Conservation (phyloP, 2,113 vertebrate genomes). For the Glareola pratincola region DNA sequence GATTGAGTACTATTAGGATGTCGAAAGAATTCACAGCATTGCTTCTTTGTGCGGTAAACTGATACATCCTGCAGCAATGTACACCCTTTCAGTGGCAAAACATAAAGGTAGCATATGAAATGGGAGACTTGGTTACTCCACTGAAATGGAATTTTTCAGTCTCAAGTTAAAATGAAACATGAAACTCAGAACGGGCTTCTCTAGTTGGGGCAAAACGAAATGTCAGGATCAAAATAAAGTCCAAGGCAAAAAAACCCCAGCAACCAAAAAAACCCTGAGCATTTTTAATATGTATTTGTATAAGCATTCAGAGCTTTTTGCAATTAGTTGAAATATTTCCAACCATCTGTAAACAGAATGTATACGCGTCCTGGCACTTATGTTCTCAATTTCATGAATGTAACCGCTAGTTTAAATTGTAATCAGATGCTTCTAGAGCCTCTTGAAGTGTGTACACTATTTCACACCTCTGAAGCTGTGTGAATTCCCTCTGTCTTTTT, state of each 20-base stretch:
- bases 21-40: not conserved
- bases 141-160: conserved; percentile 15
- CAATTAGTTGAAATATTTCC: conserved; percentile 24
- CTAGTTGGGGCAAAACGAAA: not conserved
- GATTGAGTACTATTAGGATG: not conserved
- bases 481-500: conserved; percentile 5
- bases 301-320: not conserved
- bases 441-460: conserved; percentile 9
- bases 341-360: not conserved
- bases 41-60: not conserved
- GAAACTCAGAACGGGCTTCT: not conserved
- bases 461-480: conserved; percentile 28
- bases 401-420: conserved; percentile 26
- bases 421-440: conserved; percentile 24
- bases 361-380: not conserved
- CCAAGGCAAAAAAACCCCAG: not conserved
- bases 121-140: not conserved
- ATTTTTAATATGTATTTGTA: not conserved
- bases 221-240: not conserved
- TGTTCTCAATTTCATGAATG: conserved; percentile 40
- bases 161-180: conserved; percentile 15
- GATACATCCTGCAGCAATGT: not conserved
- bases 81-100: not conserved
- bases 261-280: not conserved
- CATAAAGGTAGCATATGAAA: not conserved